These are phyloP conservation scores for Casuarius casuarius DNA, from an alignment of 2,113 vertebrate genomes.

Conservation along the genomic window DNA sequence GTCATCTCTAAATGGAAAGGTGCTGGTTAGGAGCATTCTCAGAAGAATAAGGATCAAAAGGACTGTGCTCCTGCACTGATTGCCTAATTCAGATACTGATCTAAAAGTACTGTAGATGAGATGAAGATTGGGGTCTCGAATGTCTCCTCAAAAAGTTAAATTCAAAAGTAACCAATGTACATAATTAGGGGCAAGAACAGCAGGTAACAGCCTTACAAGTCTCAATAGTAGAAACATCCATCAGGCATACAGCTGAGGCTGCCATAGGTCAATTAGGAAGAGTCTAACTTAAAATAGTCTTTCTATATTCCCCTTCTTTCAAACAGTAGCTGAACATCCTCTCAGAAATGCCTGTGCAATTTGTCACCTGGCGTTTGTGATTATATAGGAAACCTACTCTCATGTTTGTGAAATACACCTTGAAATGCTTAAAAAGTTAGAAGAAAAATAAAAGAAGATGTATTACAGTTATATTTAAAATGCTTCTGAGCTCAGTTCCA, in stretches of 20 bases:
- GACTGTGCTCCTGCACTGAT: not conserved
- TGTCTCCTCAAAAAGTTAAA: not conserved
- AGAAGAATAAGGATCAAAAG: not conserved
- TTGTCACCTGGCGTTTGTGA: not conserved
- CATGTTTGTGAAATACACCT: not conserved
- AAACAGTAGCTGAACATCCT: not conserved
- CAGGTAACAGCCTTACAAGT: not conserved
- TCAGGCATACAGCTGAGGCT: not conserved
- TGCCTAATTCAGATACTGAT: not conserved
- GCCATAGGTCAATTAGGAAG: not conserved
- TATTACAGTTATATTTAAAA: not conserved
- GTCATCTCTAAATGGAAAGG: not conserved
- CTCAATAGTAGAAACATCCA: not conserved
- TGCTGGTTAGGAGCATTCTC: not conserved
- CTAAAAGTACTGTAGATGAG: not conserved
- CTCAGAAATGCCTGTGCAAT: not conserved
- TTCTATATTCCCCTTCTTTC: not conserved
- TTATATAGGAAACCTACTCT: not conserved
- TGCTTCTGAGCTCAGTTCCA: not conserved
- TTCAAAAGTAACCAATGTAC: not conserved
- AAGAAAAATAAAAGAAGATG: not conserved
- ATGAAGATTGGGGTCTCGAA: not conserved
- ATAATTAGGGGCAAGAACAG: not conserved
- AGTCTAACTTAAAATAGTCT: not conserved
- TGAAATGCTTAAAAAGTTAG: not conserved